A percentile compares a stretch with the other conserved stretches of the same genome.
Evolutionary conservation across 1,140 invertebrate genomes (phyloP).

Genomic region (Pseudomyrmex sp.): DNA sequence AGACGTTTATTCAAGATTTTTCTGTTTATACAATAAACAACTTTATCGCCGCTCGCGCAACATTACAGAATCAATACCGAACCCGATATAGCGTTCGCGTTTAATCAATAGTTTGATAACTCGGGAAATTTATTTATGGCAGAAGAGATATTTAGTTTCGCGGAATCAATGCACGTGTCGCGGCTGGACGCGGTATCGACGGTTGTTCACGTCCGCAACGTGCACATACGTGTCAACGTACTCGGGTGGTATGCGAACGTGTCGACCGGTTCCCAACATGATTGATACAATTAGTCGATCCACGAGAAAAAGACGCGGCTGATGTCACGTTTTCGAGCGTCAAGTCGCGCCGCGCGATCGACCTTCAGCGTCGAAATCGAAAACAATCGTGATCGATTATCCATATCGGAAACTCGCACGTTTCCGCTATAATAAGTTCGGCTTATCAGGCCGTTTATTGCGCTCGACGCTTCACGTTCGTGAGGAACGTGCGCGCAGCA

Average conservation of each 20-base stretch:
- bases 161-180: slow-evolving; percentile 4
- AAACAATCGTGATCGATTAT: slow-evolving; percentile 4
- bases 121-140: not conserved
- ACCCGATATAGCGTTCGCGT: not conserved
- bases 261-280: not conserved
- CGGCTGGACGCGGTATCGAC: not conserved
- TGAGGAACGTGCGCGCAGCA: not conserved
- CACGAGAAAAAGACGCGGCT: not conserved
- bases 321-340: not conserved
- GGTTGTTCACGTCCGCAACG: not conserved
- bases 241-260: not conserved
- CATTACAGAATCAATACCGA: too few relatives aligned
- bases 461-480: too few relatives aligned
- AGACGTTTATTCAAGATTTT: too few relatives aligned
- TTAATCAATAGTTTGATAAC: not conserved
- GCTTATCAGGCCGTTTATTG: not conserved
- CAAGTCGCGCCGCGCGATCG: not conserved
- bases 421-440: not conserved
- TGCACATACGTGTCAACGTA: slow-evolving; percentile 30
- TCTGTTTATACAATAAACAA: too few relatives aligned
- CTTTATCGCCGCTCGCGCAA: too few relatives aligned
- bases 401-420: not conserved
- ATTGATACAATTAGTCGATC: slow-evolving; percentile 46
- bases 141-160: not conserved
- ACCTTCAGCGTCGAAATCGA: not conserved